These are phyloP conservation scores for Desmophyllum pertusum DNA, from an alignment of 92 coral and sea anemone species.

Conservation along the genomic window DNA sequence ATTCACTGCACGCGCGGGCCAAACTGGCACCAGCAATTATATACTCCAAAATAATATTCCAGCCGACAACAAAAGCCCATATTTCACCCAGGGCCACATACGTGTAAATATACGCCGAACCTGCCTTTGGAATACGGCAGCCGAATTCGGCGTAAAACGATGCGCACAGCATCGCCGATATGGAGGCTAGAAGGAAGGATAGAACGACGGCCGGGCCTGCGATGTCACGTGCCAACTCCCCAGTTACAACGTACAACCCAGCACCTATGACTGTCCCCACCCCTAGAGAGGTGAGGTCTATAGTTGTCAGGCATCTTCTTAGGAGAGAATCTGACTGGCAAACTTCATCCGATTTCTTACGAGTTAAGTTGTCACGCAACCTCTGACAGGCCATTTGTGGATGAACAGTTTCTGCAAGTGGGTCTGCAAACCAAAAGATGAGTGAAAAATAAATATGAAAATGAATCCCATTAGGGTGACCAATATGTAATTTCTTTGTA, in stretches of 20 bases:
- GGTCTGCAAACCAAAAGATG: too few species aligned
- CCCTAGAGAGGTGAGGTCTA: constrained; percentile 76
- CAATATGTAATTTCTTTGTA: neutral
- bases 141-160: constrained; percentile 84
- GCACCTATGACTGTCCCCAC: constrained; percentile 73
- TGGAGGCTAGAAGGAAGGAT: constrained; percentile 71
- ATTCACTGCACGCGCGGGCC: constrained; percentile 78
- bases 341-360: constrained; percentile 33
- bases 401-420: neutral
- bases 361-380: constrained; percentile 34
- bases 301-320: constrained; percentile 58
- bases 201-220: constrained; percentile 88
- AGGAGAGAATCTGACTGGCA: constrained; percentile 43
- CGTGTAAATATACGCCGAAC: constrained; percentile 87
- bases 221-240: constrained; percentile 71
- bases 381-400: constrained; percentile 11
- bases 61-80: constrained; percentile 85
- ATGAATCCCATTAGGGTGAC: neutral
- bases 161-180: constrained; percentile 74
- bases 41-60: constrained; percentile 83
- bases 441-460: neutral
- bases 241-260: constrained; percentile 83
- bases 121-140: constrained; percentile 85
- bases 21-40: constrained; percentile 68
- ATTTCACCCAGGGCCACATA: constrained; percentile 85